phyloP scores from a whole-genome alignment of 1,140 invertebrate genomes.

The Drosophila pallidifrons region DNA sequence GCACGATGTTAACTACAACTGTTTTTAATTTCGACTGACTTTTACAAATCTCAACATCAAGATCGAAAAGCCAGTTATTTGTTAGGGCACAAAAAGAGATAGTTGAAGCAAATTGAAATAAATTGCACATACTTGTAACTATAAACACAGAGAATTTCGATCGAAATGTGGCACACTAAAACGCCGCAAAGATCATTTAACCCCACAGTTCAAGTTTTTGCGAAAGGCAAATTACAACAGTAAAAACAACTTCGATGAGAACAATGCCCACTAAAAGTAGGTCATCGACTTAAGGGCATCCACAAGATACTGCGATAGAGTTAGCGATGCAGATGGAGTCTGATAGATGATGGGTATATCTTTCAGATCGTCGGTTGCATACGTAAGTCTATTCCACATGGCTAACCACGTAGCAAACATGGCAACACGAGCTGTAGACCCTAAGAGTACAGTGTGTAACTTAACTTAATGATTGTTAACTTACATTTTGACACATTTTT shows the following conservation, averaged over 20 bases:
- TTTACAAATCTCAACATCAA: not conserved
- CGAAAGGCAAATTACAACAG: slow-evolving; percentile 41
- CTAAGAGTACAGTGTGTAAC: not conserved
- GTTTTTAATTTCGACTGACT: too few species aligned
- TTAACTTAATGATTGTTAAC: not conserved
- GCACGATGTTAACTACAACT: too few species aligned
- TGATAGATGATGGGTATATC: slow-evolving; percentile 41
- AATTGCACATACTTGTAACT: not conserved
- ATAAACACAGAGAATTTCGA: slow-evolving; percentile 17
- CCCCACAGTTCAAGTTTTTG: slow-evolving; percentile 57
- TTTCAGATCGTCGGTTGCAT: slow-evolving; percentile 3
- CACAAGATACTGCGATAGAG: not conserved
- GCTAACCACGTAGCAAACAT: slow-evolving; percentile 54
- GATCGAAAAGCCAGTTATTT: not conserved
- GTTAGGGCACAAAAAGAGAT: slow-evolving; percentile 13
- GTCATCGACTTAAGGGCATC: slow-evolving; percentile 60
- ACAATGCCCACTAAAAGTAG: slow-evolving; percentile 67
- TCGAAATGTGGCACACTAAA: slow-evolving; percentile 28
- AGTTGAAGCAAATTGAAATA: slow-evolving; percentile 7
- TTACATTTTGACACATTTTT: slow-evolving; percentile 57
- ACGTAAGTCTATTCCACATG: slow-evolving; percentile 57
- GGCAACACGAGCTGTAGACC: slow-evolving; percentile 24
- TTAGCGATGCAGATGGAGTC: slow-evolving; percentile 34
- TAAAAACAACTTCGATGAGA: slow-evolving; percentile 44
- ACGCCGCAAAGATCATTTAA: slow-evolving; percentile 51